Conservation (phyloP, 2,888 invertebrate species). For the Allolobophora icterica region DNA sequence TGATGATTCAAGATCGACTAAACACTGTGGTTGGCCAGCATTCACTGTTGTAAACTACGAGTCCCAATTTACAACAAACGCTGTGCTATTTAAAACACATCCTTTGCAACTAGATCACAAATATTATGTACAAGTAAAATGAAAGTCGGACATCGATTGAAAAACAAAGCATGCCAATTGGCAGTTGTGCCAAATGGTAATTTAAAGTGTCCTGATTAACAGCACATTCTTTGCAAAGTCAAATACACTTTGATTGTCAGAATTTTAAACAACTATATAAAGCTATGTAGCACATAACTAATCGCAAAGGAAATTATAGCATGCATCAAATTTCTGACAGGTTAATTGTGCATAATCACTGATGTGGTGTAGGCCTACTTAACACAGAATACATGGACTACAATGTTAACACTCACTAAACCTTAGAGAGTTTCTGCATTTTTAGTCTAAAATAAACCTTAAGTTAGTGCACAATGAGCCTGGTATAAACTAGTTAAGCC, state of each 20-base stretch:
- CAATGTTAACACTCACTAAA: neutral
- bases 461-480: too few relatives aligned
- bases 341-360: neutral
- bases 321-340: neutral
- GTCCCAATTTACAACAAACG: too few relatives aligned
- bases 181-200: neutral
- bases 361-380: neutral
- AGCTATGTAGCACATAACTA: neutral
- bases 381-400: neutral
- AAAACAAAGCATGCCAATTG: neutral
- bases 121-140: neutral
- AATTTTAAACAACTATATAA: neutral
- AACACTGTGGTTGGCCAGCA: too few relatives aligned
- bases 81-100: too few relatives aligned
- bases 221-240: neutral
- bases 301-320: neutral
- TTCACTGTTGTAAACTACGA: too few relatives aligned
- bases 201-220: constrained; percentile 11
- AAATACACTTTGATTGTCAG: neutral
- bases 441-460: neutral
- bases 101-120: neutral
- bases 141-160: neutral
- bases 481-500: neutral
- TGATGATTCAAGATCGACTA: too few relatives aligned
- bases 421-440: neutral